Base-by-base conservation (phyloP, 2,113 vertebrate genomes). In the Bettongia penicillata region DNA sequence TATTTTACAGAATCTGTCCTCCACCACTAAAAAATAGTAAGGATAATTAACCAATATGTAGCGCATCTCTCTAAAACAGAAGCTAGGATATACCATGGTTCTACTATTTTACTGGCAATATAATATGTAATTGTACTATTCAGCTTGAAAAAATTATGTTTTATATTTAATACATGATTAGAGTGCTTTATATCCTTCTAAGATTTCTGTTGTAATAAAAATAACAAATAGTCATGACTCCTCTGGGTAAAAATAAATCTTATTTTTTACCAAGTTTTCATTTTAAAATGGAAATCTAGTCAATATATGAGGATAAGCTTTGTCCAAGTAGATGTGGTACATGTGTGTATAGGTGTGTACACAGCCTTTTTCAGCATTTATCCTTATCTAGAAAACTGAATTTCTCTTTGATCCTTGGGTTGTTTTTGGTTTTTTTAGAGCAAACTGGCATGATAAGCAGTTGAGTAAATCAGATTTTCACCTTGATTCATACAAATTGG, bases 381-480 rank as follows among this genome's bases (percentile, higher is more conserved):
- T 48, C 24, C n/a, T 53, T 93, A 43, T 47, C 92, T 25, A 14
- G 26, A 52, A 93, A 95, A 61, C 26, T 49, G 0, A 4, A 12
- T 92, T 94, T 57, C 95, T 28, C 90, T 94, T 96, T 50, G 24
- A 47, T 2, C n/a, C 49, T 93, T 89, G 77, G 53, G 51, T 19
- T 48, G 48, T 48, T 48, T 48, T 48, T 48, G 2, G 2, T 94
- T 92, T 92, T 24, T 93, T 96, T 96, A 92, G 25, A 94, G 11
- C 90, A 23, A 97, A 95, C 4, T 89, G 94, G 25, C 50, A 96
- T 93, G 68, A 24, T 92, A 97, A 97, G 16, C 3, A 92, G 43
- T 93, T 77, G 53, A 84, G 93, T 97, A 95, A 97, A 97, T 93
- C 94, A 6, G 53, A 84, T 96, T 96, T 48, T 93, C 96, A 91